These are phyloP conservation scores for Patella caerulea DNA, from an alignment of 2,888 invertebrate genomes.

Conservation along the genomic window DNA sequence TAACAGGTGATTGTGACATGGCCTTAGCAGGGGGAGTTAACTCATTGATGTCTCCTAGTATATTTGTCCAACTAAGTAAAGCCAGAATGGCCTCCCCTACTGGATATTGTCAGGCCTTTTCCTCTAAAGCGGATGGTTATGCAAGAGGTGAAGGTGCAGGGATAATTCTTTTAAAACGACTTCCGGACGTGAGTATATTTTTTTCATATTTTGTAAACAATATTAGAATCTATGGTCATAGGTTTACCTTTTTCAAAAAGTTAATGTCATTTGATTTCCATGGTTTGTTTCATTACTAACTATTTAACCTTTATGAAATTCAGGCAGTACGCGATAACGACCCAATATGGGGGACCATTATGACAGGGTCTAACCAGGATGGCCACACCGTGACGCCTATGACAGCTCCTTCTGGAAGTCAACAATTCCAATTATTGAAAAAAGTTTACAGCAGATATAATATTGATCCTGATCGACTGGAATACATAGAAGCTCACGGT, in stretches of 20 bases:
- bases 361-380: conserved; percentile 49
- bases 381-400: conserved; percentile 46
- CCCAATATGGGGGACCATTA: conserved; percentile 45
- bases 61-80: conserved; percentile 42
- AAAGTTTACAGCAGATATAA: conserved; percentile 25
- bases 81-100: conserved; percentile 53
- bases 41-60: conserved; percentile 40
- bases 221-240: no score
- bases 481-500: conserved; percentile 48
- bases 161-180: conserved; percentile 49
- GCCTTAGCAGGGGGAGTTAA: conserved; percentile 40
- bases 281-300: no score
- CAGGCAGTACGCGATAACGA: conserved; percentile 44
- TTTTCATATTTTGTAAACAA: no score
- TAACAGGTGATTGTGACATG: conserved; percentile 43
- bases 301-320: no score
- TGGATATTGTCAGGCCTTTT: conserved; percentile 54
- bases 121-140: conserved; percentile 53
- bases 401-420: conserved; percentile 45
- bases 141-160: conserved; percentile 59
- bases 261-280: no score
- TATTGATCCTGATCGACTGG: conserved; percentile 25
- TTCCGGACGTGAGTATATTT: conserved; percentile 34
- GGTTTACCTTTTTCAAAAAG: no score
- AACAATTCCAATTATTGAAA: conserved; percentile 29